These are phyloP conservation scores for Serranus cabrilla DNA, from an alignment of 2,797 vertebrate species.

Conservation along the genomic window DNA sequence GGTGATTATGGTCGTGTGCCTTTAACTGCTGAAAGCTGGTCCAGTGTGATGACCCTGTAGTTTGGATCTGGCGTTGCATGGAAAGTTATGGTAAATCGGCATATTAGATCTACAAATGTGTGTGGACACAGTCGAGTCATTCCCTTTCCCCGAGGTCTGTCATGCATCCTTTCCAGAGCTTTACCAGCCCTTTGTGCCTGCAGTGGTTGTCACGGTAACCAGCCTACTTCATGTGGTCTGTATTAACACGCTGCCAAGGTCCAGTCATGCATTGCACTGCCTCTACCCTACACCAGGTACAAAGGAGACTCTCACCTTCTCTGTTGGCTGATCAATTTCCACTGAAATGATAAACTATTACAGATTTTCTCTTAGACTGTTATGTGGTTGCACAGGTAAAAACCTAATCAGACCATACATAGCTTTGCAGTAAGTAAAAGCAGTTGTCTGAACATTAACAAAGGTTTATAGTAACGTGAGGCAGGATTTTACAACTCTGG, in stretches of 20 bases:
- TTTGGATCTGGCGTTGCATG: background rate
- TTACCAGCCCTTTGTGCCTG: background rate
- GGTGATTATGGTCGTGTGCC: too few species aligned
- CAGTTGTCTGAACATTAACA: background rate
- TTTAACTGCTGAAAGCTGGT: background rate
- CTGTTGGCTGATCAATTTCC: too few species aligned
- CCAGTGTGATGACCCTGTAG: background rate
- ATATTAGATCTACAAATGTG: background rate
- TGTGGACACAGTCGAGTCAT: background rate
- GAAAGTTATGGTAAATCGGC: background rate
- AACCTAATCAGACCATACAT: too few species aligned
- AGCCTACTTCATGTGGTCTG: constrained; percentile 1
- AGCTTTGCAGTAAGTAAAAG: too few species aligned
- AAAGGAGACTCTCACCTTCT: background rate
- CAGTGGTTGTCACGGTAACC: constrained; percentile 31
- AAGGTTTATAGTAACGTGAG: too few species aligned
- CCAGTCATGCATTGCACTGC: constrained; percentile 3
- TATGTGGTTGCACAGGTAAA: too few species aligned
- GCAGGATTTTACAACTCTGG: background rate
- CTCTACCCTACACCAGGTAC: background rate
- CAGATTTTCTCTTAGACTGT: too few species aligned
- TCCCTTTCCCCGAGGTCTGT: background rate
- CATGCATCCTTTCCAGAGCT: constrained; percentile 5
- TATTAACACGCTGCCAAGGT: constrained; percentile 12
- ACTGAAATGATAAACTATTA: too few species aligned